These are phyloP conservation scores for Dryococelus australis DNA, from an alignment of 2,888 invertebrate species.

Conservation along the genomic window DNA sequence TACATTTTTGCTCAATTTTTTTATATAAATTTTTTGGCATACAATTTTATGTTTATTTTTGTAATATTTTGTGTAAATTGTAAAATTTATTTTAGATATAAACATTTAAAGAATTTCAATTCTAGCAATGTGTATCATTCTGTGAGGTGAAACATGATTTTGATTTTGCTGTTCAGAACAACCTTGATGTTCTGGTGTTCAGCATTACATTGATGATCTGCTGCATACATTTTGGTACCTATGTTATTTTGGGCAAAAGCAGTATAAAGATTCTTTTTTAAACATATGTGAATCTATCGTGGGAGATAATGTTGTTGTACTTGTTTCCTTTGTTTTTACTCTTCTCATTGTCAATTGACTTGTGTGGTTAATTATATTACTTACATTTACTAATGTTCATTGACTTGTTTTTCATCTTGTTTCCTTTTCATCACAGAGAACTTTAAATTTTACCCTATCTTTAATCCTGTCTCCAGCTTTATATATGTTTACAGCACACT, in stretches of 20 bases:
- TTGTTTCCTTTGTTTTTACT: neutral
- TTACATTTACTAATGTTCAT: constrained; percentile 9
- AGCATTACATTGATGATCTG: neutral
- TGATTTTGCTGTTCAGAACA: neutral
- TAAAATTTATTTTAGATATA: neutral
- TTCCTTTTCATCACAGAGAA: neutral
- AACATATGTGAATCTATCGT: neutral
- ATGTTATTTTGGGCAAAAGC: neutral
- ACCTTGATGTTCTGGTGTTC: neutral
- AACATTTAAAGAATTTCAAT: neutral
- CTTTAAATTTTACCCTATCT: too few relatives aligned
- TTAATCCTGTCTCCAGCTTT: too few relatives aligned
- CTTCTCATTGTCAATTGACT: neutral
- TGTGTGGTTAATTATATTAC: constrained; percentile 2
- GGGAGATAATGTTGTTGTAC: neutral
- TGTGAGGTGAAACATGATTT: neutral
- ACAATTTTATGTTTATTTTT: neutral
- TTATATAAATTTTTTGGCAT: neutral
- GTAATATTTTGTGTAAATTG: neutral
- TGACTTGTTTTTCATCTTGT: neutral
- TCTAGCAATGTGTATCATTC: neutral
- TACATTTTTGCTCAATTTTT: constrained; percentile 1
- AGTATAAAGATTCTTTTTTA: neutral
- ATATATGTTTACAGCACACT: too few relatives aligned
- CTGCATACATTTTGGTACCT: neutral